phyloP scores from a whole-genome alignment of 2,888 invertebrate species.

The Acronicta alni region DNA sequence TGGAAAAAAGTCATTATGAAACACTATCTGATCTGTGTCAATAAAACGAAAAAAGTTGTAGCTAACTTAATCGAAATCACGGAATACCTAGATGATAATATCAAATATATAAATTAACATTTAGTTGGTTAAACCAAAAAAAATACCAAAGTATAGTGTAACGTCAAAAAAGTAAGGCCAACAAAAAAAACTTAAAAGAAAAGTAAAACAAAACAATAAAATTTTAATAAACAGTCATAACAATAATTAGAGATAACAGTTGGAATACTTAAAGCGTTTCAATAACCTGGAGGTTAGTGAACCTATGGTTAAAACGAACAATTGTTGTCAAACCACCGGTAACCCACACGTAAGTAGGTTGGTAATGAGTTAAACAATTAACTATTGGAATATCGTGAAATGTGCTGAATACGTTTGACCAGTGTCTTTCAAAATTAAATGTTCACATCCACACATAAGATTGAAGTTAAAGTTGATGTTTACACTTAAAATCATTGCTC shows the following conservation, averaged over 20 bases:
- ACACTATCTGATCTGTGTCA: constrained; percentile 18
- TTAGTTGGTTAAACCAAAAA: no score
- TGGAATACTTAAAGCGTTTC: constrained; percentile 54
- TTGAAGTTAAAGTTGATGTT: not conserved
- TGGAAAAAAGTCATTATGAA: constrained; percentile 33
- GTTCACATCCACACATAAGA: not conserved
- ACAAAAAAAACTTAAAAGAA: not conserved
- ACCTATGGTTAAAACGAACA: constrained; percentile 59
- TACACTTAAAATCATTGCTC: no score
- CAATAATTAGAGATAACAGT: constrained; percentile 42
- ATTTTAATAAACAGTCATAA: constrained; percentile 22
- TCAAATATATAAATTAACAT: no score
- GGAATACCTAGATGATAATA: no score
- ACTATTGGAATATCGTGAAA: constrained; percentile 45
- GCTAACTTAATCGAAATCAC: not conserved
- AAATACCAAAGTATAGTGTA: no score
- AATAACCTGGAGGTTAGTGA: constrained; percentile 65
- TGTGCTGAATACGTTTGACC: constrained; percentile 40
- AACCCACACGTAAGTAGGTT: constrained; percentile 56
- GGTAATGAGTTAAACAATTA: constrained; percentile 66
- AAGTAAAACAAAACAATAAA: constrained; percentile 16
- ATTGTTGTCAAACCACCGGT: constrained; percentile 61
- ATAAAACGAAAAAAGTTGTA: constrained; percentile 1
- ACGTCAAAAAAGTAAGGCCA: not conserved
- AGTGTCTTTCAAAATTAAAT: constrained; percentile 21